Evolutionary conservation across 53 echinoderm and acorn worm genomes (phyloP).

Genomic region (Holothuria scabra): DNA sequence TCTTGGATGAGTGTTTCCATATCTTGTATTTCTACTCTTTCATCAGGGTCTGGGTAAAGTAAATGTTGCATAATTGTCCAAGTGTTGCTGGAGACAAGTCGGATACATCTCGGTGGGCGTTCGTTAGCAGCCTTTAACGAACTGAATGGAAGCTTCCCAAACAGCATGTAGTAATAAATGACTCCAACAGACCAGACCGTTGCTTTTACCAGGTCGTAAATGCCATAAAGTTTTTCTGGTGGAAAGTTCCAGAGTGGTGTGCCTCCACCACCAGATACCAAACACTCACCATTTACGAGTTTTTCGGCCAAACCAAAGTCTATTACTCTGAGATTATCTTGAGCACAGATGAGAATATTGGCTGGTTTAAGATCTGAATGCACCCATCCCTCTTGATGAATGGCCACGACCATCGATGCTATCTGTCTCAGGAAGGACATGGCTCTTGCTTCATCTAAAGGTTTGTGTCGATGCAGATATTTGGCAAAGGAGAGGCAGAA

Average conservation of each 20-base stretch:
- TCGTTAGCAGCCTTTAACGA: not conserved
- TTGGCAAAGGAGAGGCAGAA: conserved; percentile 10
- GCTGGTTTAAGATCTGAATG: conserved; percentile 19
- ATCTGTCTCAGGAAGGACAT: not conserved
- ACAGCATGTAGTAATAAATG: conserved; percentile 17
- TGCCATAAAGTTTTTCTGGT: not conserved
- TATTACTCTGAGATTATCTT: not conserved
- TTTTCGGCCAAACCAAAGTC: conserved; percentile 10
- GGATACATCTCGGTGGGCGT: not conserved
- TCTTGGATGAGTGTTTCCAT: no score
- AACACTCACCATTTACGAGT: not conserved
- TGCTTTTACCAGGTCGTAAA: conserved; percentile 21
- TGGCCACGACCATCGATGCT: not conserved
- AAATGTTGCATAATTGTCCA: not conserved
- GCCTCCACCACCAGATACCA: not conserved
- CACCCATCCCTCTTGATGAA: conserved; percentile 27
- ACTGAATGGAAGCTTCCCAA: not conserved
- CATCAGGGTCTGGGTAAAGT: not conserved
- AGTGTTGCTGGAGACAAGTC: not conserved
- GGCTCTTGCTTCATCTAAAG: not conserved
- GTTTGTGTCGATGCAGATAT: not conserved
- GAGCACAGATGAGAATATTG: conserved; percentile 19
- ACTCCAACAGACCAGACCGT: conserved; percentile 37
- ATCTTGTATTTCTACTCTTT: not conserved
- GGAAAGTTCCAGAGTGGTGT: conserved; percentile 17